A percentile compares a stretch with the other conserved stretches of the same genome.
These are phyloP conservation scores for Pseudococcus jackbeardsleyi DNA, from an alignment of 2,888 invertebrate species.

Conservation along the genomic window DNA sequence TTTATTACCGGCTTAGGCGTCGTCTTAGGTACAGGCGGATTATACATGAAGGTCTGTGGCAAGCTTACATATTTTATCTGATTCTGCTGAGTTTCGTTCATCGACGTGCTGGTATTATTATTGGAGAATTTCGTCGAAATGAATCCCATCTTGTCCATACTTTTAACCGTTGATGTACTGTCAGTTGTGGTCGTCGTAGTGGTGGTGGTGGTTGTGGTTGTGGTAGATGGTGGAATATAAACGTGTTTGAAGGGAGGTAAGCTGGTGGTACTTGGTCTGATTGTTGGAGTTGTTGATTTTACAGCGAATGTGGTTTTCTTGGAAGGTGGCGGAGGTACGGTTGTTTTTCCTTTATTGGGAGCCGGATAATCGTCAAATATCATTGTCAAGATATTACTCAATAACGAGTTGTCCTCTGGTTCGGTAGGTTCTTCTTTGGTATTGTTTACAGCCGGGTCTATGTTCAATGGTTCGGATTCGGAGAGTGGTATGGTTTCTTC, in stretches of 20 bases:
- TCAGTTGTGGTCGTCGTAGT: background rate
- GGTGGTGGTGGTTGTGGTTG: background rate
- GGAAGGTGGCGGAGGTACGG: slow-evolving; percentile 70
- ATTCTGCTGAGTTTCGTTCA: slow-evolving; percentile 35
- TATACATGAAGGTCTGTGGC: background rate
- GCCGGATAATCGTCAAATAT: slow-evolving; percentile 37
- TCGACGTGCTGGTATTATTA: background rate
- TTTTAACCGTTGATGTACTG: background rate
- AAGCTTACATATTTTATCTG: slow-evolving; percentile 10
- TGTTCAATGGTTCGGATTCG: background rate
- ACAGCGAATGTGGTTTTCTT: background rate
- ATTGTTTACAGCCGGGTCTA: background rate
- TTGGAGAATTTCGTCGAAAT: background rate
- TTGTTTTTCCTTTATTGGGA: slow-evolving; percentile 63
- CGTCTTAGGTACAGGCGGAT: background rate
- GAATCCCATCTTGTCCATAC: slow-evolving; percentile 1
- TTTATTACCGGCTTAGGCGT: slow-evolving; percentile 16
- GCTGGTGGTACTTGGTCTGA: background rate
- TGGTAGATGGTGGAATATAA: slow-evolving; percentile 26
- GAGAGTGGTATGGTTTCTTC: slow-evolving; percentile 4
- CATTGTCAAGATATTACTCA: slow-evolving; percentile 1
- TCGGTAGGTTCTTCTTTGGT: slow-evolving; percentile 15
- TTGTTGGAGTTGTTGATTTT: background rate
- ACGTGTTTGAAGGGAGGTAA: slow-evolving; percentile 21
- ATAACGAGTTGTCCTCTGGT: slow-evolving; percentile 3